These are phyloP conservation scores for Erebia palarica DNA, from an alignment of 2,888 invertebrate genomes.

Conservation along the genomic window DNA sequence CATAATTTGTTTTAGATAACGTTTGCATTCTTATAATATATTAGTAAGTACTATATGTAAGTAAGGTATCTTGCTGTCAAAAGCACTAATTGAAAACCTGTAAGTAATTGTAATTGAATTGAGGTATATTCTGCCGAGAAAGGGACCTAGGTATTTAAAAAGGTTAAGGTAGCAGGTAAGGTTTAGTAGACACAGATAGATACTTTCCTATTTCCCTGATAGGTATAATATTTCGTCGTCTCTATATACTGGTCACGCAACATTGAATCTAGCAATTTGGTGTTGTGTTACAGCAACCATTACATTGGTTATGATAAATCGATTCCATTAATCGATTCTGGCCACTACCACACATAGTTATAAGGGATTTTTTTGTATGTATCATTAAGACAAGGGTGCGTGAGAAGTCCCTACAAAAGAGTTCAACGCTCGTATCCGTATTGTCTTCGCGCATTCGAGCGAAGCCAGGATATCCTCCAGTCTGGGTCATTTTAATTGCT, in stretches of 20 bases:
- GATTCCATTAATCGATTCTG: slow-evolving; percentile 50
- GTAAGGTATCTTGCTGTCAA: no score
- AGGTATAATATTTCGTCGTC: background rate
- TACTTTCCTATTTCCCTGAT: background rate
- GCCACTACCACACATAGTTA: slow-evolving; percentile 53
- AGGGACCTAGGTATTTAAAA: background rate
- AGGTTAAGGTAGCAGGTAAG: background rate
- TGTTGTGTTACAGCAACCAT: slow-evolving; percentile 55
- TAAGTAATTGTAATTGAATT: background rate
- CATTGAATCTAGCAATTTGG: slow-evolving; percentile 52
- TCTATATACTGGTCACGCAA: slow-evolving; percentile 57
- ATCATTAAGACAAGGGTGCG: slow-evolving; percentile 36
- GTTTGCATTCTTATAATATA: background rate
- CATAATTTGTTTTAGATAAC: background rate
- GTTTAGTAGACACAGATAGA: background rate
- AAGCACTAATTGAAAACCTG: background rate
- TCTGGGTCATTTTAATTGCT: slow-evolving; percentile 31
- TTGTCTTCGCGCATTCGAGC: slow-evolving; percentile 66
- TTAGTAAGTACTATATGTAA: no score
- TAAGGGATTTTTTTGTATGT: slow-evolving; percentile 50
- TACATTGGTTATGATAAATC: slow-evolving; percentile 58
- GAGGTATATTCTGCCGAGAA: background rate
- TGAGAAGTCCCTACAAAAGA: slow-evolving; percentile 74
- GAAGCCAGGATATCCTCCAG: slow-evolving; percentile 57
- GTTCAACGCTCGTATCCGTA: slow-evolving; percentile 77